Percentiles rank a stretch among this genome's conserved stretches.
These are phyloP conservation scores for Lepus europaeus DNA, from an alignment of 2,113 vertebrate genomes.

Conservation along the genomic window DNA sequence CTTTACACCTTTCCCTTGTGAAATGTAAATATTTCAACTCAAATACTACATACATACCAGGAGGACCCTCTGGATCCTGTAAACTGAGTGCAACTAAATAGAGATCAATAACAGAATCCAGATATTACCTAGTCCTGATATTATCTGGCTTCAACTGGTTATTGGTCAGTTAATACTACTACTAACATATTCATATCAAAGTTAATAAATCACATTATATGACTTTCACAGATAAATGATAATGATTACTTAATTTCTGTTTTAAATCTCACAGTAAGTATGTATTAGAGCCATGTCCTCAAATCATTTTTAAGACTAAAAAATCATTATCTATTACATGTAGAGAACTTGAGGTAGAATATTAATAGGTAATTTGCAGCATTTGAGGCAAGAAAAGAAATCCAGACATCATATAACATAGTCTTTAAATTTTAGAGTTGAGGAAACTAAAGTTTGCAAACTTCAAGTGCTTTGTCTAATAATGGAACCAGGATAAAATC, in stretches of 20 bases:
- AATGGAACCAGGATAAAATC: neutral
- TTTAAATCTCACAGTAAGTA: fast-evolving
- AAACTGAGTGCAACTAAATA: neutral
- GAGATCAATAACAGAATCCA: neutral
- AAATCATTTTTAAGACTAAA: neutral
- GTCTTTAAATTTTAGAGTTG: neutral
- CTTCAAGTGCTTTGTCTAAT: neutral
- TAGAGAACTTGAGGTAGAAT: neutral
- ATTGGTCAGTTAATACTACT: neutral
- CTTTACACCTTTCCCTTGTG: neutral
- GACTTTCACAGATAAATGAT: neutral
- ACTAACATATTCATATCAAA: neutral
- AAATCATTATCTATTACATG: neutral
- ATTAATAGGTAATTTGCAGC: neutral
- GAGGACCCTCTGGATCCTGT: neutral
- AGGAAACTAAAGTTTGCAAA: neutral
- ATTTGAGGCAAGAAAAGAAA: neutral
- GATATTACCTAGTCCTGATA: neutral
- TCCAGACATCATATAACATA: neutral
- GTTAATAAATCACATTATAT: neutral
- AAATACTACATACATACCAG: neutral
- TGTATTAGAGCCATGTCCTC: neutral
- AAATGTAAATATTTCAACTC: neutral
- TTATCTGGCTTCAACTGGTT: neutral
- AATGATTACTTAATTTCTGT: neutral